Percentiles rank a stretch among this genome's conserved stretches.
Conservation (phyloP, 2,888 invertebrate genomes). For the Choristoneura rosaceana region DNA sequence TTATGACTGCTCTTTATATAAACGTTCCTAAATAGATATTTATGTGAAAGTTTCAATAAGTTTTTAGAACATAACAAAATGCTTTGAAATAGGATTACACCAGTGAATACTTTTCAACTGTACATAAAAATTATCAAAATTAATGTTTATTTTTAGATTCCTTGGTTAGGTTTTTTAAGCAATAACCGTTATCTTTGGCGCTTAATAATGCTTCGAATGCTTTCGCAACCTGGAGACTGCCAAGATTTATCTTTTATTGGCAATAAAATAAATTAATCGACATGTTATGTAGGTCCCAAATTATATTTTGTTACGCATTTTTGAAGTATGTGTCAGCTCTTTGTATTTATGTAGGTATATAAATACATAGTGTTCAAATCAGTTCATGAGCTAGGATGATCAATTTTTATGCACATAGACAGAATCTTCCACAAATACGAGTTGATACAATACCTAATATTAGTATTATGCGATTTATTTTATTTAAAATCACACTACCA, state of each 20-base stretch:
- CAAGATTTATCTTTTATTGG: neutral
- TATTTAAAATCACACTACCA: no score
- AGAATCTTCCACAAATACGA: no score
- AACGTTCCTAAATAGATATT: neutral
- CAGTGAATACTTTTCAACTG: neutral
- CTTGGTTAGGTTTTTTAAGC: neutral
- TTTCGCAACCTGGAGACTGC: slow-evolving; percentile 5
- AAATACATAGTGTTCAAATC: no score
- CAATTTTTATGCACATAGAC: no score
- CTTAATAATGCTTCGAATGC: neutral
- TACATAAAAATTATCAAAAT: no score
- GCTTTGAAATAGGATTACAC: no score
- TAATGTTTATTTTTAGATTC: neutral
- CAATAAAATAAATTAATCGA: neutral
- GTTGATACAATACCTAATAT: no score
- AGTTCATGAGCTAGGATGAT: no score
- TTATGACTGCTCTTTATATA: neutral
- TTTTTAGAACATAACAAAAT: neutral
- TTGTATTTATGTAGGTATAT: no score
- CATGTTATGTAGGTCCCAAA: neutral
- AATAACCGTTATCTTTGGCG: slow-evolving; percentile 2
- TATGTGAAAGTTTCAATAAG: neutral
- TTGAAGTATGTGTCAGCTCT: neutral
- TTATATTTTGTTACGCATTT: slow-evolving; percentile 2
- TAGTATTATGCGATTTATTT: no score